Evolutionary conservation across 2,797 vertebrate genomes (phyloP).

Genomic region (Poecilia picta): DNA sequence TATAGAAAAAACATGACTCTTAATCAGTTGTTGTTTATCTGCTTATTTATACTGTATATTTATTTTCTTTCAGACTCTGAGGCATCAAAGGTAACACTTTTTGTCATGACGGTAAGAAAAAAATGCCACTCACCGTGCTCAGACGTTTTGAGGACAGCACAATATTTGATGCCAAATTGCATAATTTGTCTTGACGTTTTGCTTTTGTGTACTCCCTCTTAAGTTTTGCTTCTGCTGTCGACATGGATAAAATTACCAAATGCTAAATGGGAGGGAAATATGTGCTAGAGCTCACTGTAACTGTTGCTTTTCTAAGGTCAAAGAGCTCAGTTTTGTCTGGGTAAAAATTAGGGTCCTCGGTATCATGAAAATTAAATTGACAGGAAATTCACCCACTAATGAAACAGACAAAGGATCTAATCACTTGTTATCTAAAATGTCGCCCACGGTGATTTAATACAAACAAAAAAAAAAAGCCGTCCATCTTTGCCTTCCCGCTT

Average conservation of each 20-base stretch:
- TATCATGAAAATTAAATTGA: slow-evolving; percentile 59
- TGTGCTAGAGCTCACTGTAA: slow-evolving; percentile 33
- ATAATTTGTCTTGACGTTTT: slow-evolving; percentile 52
- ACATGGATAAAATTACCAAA: slow-evolving; percentile 52
- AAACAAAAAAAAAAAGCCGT: slow-evolving; percentile 26
- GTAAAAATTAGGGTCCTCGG: slow-evolving; percentile 37
- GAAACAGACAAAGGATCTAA: slow-evolving; percentile 66
- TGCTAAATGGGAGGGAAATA: slow-evolving; percentile 34
- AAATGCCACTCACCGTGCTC: slow-evolving; percentile 3
- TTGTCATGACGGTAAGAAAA: background rate
- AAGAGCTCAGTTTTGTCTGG: slow-evolving; percentile 36
- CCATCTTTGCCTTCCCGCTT: slow-evolving; percentile 46
- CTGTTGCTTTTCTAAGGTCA: slow-evolving; percentile 61
- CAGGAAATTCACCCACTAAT: slow-evolving; percentile 63
- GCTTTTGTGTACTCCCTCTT: slow-evolving; percentile 17
- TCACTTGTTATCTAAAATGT: slow-evolving; percentile 66
- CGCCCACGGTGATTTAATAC: slow-evolving; percentile 45
- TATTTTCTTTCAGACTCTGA: background rate
- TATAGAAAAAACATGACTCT: background rate
- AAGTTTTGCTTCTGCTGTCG: slow-evolving; percentile 27
- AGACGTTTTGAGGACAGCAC: slow-evolving; percentile 13
- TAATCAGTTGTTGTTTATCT: background rate
- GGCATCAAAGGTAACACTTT: background rate
- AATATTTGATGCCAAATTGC: slow-evolving; percentile 42
- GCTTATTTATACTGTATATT: background rate